Percentiles rank a stretch among this genome's conserved stretches.
phyloP scores from a whole-genome alignment of 2,888 invertebrate genomes.

The Drosophila nr. perissopoda region DNA sequence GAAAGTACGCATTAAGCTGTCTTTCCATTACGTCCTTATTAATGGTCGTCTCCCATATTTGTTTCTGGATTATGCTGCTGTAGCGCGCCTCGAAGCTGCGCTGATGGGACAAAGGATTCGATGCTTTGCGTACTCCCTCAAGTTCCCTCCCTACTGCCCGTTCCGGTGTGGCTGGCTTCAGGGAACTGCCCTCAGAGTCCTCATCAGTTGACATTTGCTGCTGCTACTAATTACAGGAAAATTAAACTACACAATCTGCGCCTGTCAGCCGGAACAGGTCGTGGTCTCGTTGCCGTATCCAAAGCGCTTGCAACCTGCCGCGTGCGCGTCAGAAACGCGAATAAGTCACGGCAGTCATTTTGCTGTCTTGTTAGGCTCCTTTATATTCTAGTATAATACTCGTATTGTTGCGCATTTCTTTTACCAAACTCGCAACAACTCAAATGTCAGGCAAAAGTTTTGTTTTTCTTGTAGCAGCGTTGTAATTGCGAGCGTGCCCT shows the following conservation, averaged over 20 bases:
- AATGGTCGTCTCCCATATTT: constrained; percentile 84
- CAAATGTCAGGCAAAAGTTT: constrained; percentile 72
- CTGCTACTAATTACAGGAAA: constrained; percentile 71
- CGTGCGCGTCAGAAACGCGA: constrained; percentile 64
- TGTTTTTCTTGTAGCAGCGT: constrained; percentile 43
- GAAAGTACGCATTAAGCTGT: constrained; percentile 91
- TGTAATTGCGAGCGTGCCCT: constrained; percentile 71
- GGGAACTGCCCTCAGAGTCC: constrained; percentile 59
- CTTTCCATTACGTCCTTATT: constrained; percentile 86
- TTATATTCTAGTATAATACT: constrained; percentile 31
- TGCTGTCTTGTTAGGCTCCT: constrained; percentile 33
- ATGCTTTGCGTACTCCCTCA: constrained; percentile 31
- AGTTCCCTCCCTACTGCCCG: constrained; percentile 19
- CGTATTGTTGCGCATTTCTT: constrained; percentile 74
- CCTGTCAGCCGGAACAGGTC: constrained; percentile 20
- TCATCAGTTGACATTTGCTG: constrained; percentile 68
- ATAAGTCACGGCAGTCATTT: constrained; percentile 74
- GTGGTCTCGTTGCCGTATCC: constrained; percentile 15
- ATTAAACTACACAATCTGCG: constrained; percentile 45
- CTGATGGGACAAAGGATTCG: constrained; percentile 72
- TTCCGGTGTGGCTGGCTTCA: constrained; percentile 43
- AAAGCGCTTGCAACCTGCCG: constrained; percentile 53
- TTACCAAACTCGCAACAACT: constrained; percentile 45
- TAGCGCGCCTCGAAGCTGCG: constrained; percentile 84
- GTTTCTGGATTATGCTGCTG: constrained; percentile 83